Evolutionary conservation across 2,888 invertebrate genomes (phyloP).

Genomic region (Drosophila rubida): DNA sequence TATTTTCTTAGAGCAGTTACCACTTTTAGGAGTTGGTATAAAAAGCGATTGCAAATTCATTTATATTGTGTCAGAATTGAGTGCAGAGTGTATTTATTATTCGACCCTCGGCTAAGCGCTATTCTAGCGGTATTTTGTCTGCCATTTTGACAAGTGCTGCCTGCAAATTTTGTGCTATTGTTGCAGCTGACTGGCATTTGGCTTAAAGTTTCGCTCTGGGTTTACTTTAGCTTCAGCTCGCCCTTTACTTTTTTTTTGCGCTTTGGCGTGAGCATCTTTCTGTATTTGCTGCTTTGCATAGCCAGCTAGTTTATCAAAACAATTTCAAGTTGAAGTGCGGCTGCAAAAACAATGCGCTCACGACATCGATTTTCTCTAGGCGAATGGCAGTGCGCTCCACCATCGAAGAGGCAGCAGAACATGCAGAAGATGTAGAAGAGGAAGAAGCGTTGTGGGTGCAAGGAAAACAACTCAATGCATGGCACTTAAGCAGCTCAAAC

Average conservation of each 20-base stretch:
- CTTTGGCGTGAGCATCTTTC: conserved; percentile 8
- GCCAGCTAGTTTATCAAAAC: conserved; percentile 76
- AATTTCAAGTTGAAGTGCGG: conserved; percentile 79
- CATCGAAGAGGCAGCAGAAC: not conserved
- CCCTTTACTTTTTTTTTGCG: conserved; percentile 3
- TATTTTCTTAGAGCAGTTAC: no score
- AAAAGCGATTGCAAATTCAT: no score
- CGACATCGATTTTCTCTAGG: conserved; percentile 70
- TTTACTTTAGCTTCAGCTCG: conserved; percentile 27
- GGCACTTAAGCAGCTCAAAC: conserved; percentile 75
- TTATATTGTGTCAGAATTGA: no score
- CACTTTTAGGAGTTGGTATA: not conserved
- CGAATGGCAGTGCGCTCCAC: conserved; percentile 18
- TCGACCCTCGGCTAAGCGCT: not conserved
- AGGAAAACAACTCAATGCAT: conserved; percentile 77
- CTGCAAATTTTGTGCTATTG: conserved; percentile 47
- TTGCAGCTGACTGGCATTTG: conserved; percentile 63
- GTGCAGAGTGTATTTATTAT: conserved; percentile 1
- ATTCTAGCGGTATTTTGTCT: not conserved
- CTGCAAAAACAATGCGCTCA: conserved; percentile 69
- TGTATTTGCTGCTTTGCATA: conserved; percentile 61
- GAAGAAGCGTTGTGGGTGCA: conserved; percentile 21
- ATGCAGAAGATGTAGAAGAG: no score
- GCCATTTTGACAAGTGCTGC: conserved; percentile 61
- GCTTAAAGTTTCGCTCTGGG: conserved; percentile 65